Conservation (phyloP, 2,888 invertebrate species). For the Pristionchus mayeri region DNA sequence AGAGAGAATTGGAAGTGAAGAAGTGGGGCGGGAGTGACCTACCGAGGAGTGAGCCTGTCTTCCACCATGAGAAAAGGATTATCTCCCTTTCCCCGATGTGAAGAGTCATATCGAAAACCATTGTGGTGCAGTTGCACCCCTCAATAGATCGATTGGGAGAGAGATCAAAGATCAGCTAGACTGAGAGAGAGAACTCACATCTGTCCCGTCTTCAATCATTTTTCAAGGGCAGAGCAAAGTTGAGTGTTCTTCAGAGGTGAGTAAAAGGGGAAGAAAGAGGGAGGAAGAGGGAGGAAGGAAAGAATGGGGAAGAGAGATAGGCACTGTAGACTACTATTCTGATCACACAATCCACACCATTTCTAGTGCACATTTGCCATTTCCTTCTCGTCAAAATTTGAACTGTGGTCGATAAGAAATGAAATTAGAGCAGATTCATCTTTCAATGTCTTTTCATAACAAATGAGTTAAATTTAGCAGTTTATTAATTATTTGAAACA, state of each 20-base stretch:
- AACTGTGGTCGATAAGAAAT: too few relatives aligned
- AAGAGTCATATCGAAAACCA: constrained; percentile 65
- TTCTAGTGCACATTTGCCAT: too few relatives aligned
- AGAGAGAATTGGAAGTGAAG: neutral
- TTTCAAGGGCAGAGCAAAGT: neutral
- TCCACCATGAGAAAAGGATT: constrained; percentile 73
- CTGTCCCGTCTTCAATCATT: constrained; percentile 18
- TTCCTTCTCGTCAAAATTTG: too few relatives aligned
- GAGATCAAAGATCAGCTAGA: constrained; percentile 18
- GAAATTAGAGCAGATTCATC: too few relatives aligned
- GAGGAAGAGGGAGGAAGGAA: neutral
- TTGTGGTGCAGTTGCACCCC: constrained; percentile 43
- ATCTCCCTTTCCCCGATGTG: constrained; percentile 72
- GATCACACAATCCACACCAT: neutral
- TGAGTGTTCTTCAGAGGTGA: constrained; percentile 16
- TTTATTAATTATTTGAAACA: neutral
- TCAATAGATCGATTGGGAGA: neutral
- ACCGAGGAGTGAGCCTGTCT: constrained; percentile 64
- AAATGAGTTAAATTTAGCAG: neutral
- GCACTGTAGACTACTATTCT: constrained; percentile 31
- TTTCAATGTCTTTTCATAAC: neutral
- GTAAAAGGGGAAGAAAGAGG: constrained; percentile 4
- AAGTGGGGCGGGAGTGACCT: neutral
- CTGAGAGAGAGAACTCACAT: constrained; percentile 7
- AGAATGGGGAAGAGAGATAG: neutral